Base-by-base conservation (phyloP, 2,113 vertebrate species). In the Pseudopodoces humilis region DNA sequence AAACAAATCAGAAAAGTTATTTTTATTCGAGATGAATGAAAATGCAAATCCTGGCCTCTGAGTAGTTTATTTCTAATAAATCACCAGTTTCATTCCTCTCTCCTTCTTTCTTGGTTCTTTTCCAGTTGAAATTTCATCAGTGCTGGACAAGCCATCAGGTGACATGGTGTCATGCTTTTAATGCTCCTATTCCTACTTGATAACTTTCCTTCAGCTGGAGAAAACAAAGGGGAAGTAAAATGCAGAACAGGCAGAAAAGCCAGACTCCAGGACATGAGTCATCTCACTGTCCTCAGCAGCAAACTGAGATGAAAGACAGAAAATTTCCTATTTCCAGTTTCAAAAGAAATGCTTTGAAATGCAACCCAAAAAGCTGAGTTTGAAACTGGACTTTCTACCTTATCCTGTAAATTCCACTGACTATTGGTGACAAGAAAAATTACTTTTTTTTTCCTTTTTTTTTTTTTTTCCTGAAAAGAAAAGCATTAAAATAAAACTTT, bases 1-100 rank as follows among this genome's bases (percentile, higher is more conserved):
- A 59, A 86, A 65, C 63, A 59, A 95, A 95, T 83, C 52, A 77
- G 50, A 70, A 72, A 75, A 85, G 53, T 33, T 75, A 49, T 55
- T 94, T 93, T 89, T 30, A 39, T 89, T 82, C 59, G 50, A 47
- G 90, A 76, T 72, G 37, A 95, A 87, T 49, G 49, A 82, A 95
- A 91, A 95, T 17, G 23, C 46, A 64, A 65, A 79, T 53, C 14
- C 46, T 71, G 47, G 20, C 37, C 59, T 85, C 68, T 55, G 69
- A 43, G 65, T 86, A 71, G 63, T 67, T 37, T 76, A 22, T 68
- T 83, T 86, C 69, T 58, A 56, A 90, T 64, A 37, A 56, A 53
- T 68, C 44, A 46, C 22, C 0, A 0, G 15, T 69, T 76, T 83
- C 16, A 21, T 39, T 37, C 35, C 3, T 75, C 37, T 6, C 19